Evolutionary conservation across 1,140 invertebrate genomes (phyloP).

Genomic region (Fragariocoptes setiger): DNA sequence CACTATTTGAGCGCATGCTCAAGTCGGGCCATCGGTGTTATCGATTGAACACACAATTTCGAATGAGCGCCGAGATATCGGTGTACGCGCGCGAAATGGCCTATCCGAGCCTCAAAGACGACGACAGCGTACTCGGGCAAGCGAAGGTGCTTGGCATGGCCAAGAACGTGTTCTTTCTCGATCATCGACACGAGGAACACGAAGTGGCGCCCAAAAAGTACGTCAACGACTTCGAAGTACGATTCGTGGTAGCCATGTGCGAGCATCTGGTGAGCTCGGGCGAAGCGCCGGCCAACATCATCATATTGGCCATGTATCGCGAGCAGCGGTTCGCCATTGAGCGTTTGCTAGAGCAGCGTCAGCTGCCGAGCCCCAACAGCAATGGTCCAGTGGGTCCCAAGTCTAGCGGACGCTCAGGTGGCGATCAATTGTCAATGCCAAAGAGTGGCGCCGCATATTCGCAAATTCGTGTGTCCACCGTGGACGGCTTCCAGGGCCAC

Average conservation of each 20-base stretch:
- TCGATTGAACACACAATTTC: slow-evolving; percentile 8
- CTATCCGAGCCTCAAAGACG: slow-evolving; percentile 6
- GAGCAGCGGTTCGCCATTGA: slow-evolving; percentile 23
- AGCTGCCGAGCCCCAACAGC: too few species aligned
- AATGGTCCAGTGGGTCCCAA: too few species aligned
- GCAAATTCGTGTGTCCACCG: slow-evolving; percentile 22
- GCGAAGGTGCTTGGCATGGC: too few species aligned
- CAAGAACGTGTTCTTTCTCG: slow-evolving; percentile 8
- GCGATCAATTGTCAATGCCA: too few species aligned
- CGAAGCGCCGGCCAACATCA: slow-evolving; percentile 25
- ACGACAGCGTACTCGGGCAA: too few species aligned
- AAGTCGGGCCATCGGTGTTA: slow-evolving; percentile 8
- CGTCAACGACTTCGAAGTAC: slow-evolving; percentile 29
- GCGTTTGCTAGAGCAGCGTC: slow-evolving; percentile 3
- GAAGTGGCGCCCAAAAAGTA: too few species aligned
- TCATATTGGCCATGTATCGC: slow-evolving; percentile 30
- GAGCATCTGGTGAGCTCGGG: slow-evolving; percentile 26
- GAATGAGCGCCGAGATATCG: slow-evolving; percentile 10
- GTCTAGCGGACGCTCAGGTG: too few species aligned
- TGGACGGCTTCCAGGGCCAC: slow-evolving; percentile 57
- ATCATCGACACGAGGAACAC: slow-evolving; percentile 2
- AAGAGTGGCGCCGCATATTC: too few species aligned
- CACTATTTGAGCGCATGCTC: slow-evolving; percentile 13
- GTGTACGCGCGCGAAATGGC: slow-evolving; percentile 8
- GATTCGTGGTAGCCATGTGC: slow-evolving; percentile 22